phyloP scores from a whole-genome alignment of 2,113 vertebrate genomes.

The Octodon degus region DNA sequence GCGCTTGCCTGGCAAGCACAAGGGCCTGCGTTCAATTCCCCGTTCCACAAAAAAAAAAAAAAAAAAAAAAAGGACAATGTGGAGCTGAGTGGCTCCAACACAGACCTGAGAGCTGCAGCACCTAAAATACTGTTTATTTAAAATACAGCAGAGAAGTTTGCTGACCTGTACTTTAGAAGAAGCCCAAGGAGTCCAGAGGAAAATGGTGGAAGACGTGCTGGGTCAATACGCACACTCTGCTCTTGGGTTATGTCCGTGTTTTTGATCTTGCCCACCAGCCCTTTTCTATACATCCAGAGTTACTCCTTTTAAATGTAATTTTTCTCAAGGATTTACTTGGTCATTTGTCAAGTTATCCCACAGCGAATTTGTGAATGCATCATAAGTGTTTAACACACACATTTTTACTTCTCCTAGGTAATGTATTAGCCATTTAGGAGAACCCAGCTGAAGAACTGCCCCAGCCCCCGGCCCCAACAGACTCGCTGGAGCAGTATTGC shows the following conservation, averaged over 20 bases:
- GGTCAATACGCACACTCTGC: background rate
- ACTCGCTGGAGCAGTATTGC: background rate
- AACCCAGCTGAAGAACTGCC: background rate
- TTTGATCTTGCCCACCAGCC: background rate
- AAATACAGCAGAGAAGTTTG: background rate
- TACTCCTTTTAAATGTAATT: background rate
- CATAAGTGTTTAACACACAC: constrained; percentile 1
- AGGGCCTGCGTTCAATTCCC: too few relatives aligned
- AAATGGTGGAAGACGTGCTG: background rate
- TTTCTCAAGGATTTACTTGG: background rate
- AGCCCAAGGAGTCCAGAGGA: background rate
- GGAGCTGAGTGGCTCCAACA: background rate
- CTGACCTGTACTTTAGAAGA: background rate
- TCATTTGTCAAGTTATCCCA: constrained; percentile 38
- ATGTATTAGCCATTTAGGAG: constrained; percentile 5
- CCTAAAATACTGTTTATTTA: background rate
- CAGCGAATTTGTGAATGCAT: constrained; percentile 4
- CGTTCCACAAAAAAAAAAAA: too few relatives aligned
- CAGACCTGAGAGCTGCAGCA: background rate
- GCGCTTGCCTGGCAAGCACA: too few relatives aligned
- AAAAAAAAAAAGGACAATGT: too few relatives aligned
- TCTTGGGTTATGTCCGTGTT: background rate
- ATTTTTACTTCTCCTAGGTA: background rate
- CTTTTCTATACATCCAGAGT: background rate
- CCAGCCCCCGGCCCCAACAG: background rate